Conservation (phyloP, 2,113 vertebrate species). For the Phylloscopus trochiloides region DNA sequence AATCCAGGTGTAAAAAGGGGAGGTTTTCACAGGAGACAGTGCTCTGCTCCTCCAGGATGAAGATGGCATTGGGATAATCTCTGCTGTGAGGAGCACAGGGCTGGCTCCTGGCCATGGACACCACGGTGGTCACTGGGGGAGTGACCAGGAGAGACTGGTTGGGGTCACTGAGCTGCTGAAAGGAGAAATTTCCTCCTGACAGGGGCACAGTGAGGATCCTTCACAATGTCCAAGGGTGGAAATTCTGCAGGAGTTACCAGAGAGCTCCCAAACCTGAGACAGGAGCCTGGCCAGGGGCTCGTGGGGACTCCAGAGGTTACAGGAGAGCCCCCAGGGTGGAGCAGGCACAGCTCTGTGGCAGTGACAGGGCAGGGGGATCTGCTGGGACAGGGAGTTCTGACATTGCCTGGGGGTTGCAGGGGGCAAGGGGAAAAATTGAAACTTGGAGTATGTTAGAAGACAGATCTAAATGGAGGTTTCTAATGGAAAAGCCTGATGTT, state of each 20-base stretch:
- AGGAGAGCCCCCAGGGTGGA: not conserved
- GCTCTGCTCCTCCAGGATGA: not conserved
- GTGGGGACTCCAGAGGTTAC: no score
- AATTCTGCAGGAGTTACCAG: not conserved
- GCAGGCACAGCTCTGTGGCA: not conserved
- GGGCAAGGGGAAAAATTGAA: not conserved
- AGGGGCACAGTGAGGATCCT: not conserved
- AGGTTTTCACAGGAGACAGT: not conserved
- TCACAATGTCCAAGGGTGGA: accelerated
- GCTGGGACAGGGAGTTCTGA: not conserved
- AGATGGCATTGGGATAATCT: not conserved
- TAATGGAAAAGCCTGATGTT: not conserved
- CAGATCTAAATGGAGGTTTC: not conserved
- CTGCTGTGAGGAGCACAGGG: not conserved
- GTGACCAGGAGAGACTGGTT: not conserved
- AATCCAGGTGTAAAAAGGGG: not conserved
- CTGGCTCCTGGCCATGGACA: not conserved
- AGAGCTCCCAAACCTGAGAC: not conserved
- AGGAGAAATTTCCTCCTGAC: not conserved
- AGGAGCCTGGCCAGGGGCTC: not conserved
- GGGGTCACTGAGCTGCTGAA: not conserved
- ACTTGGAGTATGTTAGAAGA: not conserved
- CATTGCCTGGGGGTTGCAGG: no score
- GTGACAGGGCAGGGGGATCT: not conserved
- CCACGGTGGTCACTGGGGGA: accelerated